Conservation (phyloP, 2,888 invertebrate genomes). For the Unio delphinus region DNA sequence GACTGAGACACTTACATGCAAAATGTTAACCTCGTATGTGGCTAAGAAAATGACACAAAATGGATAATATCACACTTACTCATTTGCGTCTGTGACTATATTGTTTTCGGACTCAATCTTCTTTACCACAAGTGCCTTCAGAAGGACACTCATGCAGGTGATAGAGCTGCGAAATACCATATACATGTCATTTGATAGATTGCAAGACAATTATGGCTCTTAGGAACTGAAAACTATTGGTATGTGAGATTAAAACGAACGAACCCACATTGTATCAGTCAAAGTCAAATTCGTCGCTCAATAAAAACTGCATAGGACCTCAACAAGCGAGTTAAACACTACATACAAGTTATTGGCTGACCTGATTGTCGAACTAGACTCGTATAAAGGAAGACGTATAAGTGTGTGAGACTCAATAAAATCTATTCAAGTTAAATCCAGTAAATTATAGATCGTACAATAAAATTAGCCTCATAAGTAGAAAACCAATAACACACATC, state of each 20-base stretch:
- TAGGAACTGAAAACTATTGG: constrained; percentile 53
- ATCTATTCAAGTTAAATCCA: too few relatives aligned
- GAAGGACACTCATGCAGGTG: constrained; percentile 5
- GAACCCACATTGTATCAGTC: too few relatives aligned
- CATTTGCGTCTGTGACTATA: constrained; percentile 12
- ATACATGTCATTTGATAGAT: constrained; percentile 41
- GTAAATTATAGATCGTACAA: too few relatives aligned
- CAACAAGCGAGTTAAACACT: too few relatives aligned
- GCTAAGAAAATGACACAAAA: constrained; percentile 8
- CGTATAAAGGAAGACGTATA: too few relatives aligned
- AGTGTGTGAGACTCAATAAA: too few relatives aligned
- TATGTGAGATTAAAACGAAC: constrained; percentile 1
- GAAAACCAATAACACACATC: too few relatives aligned
- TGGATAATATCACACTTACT: constrained; percentile 5
- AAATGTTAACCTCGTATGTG: constrained; percentile 18
- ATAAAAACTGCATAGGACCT: too few relatives aligned
- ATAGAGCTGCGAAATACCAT: constrained; percentile 43
- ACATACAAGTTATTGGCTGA: too few relatives aligned
- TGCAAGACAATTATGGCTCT: constrained; percentile 37
- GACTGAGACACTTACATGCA: constrained; percentile 7
- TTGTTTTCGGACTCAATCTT: constrained; percentile 14
- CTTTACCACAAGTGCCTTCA: constrained; percentile 2
- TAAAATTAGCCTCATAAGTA: too few relatives aligned
- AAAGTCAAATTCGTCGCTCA: too few relatives aligned
- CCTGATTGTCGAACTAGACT: too few relatives aligned